Conservation (phyloP, 1,140 invertebrate genomes). For the Hypothenemus hampei region DNA sequence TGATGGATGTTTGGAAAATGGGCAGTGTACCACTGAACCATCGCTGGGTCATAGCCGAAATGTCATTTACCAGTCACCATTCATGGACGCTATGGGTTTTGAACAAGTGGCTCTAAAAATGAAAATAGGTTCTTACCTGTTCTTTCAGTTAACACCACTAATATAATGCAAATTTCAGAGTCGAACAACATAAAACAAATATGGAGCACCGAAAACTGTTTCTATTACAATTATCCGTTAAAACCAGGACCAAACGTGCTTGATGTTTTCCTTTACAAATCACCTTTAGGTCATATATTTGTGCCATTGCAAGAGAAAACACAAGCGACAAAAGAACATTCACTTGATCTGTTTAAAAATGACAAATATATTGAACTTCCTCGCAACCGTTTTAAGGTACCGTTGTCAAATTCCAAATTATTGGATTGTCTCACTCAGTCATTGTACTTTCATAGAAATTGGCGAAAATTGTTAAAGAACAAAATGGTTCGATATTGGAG, state of each 20-base stretch:
- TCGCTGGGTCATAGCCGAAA: background rate
- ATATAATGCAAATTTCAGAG: background rate
- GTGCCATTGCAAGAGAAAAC: too few species aligned
- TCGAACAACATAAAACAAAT: constrained; percentile 3
- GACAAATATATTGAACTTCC: too few species aligned
- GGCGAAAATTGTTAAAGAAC: constrained; percentile 10
- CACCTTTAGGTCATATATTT: too few species aligned
- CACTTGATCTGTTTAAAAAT: too few species aligned
- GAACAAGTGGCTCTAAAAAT: constrained; percentile 32
- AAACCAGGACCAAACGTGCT: background rate
- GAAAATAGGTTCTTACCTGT: constrained; percentile 16
- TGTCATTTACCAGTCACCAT: constrained; percentile 28
- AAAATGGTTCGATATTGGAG: constrained; percentile 24
- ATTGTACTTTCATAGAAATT: constrained; percentile 8
- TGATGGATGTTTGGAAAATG: background rate
- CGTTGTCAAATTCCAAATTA: too few species aligned
- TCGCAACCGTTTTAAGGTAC: background rate
- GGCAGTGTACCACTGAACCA: background rate
- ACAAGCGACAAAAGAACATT: too few species aligned
- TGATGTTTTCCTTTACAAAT: constrained; percentile 20
- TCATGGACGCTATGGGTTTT: constrained; percentile 26
- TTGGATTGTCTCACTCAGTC: too few species aligned
- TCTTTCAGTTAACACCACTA: background rate
- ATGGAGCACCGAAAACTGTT: constrained; percentile 11
- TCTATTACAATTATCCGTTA: constrained; percentile 6